A percentile compares a stretch with the other conserved stretches of the same genome.
phyloP scores from a whole-genome alignment of 2,888 invertebrate species.

The Pseudanteris insignis region DNA sequence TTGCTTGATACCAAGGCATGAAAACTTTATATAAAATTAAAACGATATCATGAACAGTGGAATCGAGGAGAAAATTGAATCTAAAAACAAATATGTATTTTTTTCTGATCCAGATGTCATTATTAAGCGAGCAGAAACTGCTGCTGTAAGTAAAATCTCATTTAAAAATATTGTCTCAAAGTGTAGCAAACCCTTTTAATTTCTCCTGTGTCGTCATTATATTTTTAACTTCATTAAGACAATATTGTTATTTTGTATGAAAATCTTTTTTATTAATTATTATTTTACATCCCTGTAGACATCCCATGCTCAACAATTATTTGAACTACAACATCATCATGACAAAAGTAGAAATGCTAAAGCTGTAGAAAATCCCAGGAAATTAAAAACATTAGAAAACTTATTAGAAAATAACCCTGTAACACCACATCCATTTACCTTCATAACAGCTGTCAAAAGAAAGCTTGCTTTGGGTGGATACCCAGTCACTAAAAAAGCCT shows the following conservation, averaged over 20 bases:
- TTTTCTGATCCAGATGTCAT: slow-evolving; percentile 55
- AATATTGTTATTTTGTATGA: too few relatives aligned
- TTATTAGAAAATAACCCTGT: slow-evolving; percentile 55
- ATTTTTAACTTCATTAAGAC: too few relatives aligned
- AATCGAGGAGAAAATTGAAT: slow-evolving; percentile 49
- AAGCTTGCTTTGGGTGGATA: slow-evolving; percentile 66
- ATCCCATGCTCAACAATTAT: slow-evolving; percentile 45
- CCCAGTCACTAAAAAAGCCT: slow-evolving; percentile 49
- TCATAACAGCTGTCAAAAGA: slow-evolving; percentile 71
- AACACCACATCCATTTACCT: slow-evolving; percentile 71
- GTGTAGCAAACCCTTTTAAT: too few relatives aligned
- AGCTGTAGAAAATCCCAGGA: slow-evolving; percentile 30
- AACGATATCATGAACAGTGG: slow-evolving; percentile 39
- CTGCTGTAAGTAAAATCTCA: slow-evolving; percentile 55
- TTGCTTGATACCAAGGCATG: slow-evolving; percentile 15
- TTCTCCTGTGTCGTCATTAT: too few relatives aligned
- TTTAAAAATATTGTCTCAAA: too few relatives aligned
- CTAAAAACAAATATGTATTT: slow-evolving; percentile 57
- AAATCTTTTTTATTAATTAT: slow-evolving; percentile 10
- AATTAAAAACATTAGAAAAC: slow-evolving; percentile 36
- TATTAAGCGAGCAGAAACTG: slow-evolving; percentile 52
- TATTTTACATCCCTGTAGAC: slow-evolving; percentile 44
- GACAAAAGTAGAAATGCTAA: slow-evolving; percentile 38
- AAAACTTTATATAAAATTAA: slow-evolving; percentile 15
- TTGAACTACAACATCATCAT: slow-evolving; percentile 44